Conservation (phyloP, 1,140 invertebrate genomes). For the Leptoteleia sp. region DNA sequence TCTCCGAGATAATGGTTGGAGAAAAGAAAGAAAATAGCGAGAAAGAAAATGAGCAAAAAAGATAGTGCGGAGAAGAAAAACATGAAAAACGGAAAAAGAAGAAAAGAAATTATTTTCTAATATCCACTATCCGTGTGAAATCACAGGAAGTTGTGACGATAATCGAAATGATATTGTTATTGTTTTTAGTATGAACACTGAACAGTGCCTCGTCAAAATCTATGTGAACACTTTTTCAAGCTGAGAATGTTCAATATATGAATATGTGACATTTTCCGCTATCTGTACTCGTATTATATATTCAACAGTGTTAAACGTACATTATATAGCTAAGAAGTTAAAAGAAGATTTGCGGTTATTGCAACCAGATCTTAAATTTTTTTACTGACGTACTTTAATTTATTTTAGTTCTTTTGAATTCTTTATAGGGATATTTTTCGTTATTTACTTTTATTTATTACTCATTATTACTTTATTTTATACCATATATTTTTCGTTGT, state of each 20-base stretch:
- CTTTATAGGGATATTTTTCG: too few relatives aligned
- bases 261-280: constrained; percentile 72
- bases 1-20: constrained; percentile 71
- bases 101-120: constrained; percentile 74
- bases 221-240: constrained; percentile 76
- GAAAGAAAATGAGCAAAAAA: not conserved
- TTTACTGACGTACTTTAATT: not conserved
- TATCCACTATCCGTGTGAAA: constrained; percentile 67
- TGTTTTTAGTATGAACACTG: constrained; percentile 80
- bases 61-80: not conserved
- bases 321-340: constrained; percentile 56
- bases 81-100: constrained; percentile 10
- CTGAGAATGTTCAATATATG: constrained; percentile 73
- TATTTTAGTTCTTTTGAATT: not conserved
- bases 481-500: too few relatives aligned
- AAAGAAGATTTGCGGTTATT: constrained; percentile 43
- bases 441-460: constrained; percentile 14
- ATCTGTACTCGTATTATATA: constrained; percentile 71
- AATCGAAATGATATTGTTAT: constrained; percentile 76
- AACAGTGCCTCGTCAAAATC: constrained; percentile 80
- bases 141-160: constrained; percentile 69
- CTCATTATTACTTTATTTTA: too few relatives aligned
- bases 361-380: constrained; percentile 14
- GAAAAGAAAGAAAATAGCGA: constrained; percentile 54
- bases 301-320: constrained; percentile 72